These are phyloP conservation scores for Zootermopsis nevadensis DNA, from an alignment of 2,888 invertebrate genomes.

Conservation along the genomic window DNA sequence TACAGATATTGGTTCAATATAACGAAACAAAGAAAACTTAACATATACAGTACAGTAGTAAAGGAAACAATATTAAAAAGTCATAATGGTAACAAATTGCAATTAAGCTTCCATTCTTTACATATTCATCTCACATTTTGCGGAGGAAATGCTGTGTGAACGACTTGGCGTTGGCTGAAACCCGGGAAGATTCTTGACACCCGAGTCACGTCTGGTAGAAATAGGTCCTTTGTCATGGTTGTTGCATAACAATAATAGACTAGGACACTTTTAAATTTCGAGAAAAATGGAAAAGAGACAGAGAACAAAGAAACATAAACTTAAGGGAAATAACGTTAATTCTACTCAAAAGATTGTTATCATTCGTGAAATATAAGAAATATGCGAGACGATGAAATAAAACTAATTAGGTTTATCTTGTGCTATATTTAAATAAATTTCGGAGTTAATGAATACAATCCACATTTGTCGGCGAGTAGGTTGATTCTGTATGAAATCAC, in stretches of 20 bases:
- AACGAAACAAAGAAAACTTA: no score
- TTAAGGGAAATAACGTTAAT: no score
- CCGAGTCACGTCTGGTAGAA: not conserved
- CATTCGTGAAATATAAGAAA: no score
- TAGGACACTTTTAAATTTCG: not conserved
- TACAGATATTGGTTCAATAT: no score
- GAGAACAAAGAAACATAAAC: not conserved
- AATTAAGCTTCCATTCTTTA: not conserved
- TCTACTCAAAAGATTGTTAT: no score
- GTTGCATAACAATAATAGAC: conserved; percentile 1
- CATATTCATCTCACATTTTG: conserved; percentile 11
- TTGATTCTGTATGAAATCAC: no score
- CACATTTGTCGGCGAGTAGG: no score
- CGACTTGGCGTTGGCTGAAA: not conserved
- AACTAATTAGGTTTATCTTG: no score
- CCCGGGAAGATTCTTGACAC: not conserved
- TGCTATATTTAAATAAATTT: no score
- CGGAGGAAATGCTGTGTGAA: not conserved
- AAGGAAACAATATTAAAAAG: not conserved
- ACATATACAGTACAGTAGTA: not conserved
- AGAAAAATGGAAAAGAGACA: not conserved
- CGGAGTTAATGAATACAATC: no score
- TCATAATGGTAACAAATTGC: not conserved
- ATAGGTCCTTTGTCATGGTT: not conserved
- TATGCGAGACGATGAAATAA: no score